Evolutionary conservation across 2,113 vertebrate species (phyloP), one percentile per base, ranked within the genome.

Genomic region (Perccottus glenii): DNA sequence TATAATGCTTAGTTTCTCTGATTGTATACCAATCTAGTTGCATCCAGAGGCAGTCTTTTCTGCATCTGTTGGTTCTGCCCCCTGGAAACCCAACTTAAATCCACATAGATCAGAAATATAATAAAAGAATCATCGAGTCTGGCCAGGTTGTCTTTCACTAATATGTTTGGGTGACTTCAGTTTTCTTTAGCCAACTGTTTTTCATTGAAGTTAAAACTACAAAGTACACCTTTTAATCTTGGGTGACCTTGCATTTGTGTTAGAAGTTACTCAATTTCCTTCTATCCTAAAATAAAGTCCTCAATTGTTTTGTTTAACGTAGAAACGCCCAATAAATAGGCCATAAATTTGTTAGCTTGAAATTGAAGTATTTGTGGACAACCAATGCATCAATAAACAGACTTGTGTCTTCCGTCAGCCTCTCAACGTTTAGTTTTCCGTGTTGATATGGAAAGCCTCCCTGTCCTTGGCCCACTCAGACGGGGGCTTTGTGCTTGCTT

Each of bases 401-500:
- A 78, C 67, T 57, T 74, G 51, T 80, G 67, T 78, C 75, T 85
- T 62, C 70, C 49, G 8, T 40, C 64, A 69, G 45, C 75, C 82
- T 87, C 77, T 63, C 67, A 58, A 62, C 64, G 58, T 87, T 75
- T 77, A 75, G 75, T 88, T 91, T 91, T 91, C 84, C 82, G 19
- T 80, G 75, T 77, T 80, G 79, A 85, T 86, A 81, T 86, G 87
- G 82, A 88, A 90, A 85, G 77, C 70, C 70, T 73, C 76, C 80
- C 77, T 76, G 73, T 85, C 86, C 84, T 82, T 81, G 81, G 73
- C 52, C 71, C 51, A 53, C 75, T 82, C 80, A 90, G 90, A 87
- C 81, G 62, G 63, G 70, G 67, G 66, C 85, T 86, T 89, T 89
- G 89, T 91, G 89, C 90, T 91, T 88, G 88, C 81, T 85, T 90